phyloP scores from a whole-genome alignment of 2,113 vertebrate genomes.

The Canis aureus region DNA sequence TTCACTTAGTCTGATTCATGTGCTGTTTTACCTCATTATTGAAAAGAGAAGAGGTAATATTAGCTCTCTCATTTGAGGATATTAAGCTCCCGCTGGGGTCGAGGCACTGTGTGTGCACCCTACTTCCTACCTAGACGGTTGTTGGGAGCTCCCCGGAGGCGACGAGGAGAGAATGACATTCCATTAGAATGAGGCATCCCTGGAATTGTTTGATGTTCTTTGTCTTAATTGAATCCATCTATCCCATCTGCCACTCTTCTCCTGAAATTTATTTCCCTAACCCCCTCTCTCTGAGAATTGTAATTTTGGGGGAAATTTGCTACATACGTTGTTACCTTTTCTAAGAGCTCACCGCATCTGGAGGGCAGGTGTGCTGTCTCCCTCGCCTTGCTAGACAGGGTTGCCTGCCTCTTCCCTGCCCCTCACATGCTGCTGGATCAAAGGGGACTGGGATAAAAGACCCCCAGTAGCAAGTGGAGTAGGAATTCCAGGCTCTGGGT shows the following conservation, averaged over 20 bases:
- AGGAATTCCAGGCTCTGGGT: slow-evolving; percentile 23
- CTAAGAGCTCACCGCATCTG: slow-evolving; percentile 58
- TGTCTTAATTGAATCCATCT: slow-evolving; percentile 76
- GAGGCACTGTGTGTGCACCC: background rate
- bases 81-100: slow-evolving; percentile 18
- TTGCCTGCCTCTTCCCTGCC: slow-evolving; percentile 24
- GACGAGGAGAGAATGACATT: slow-evolving; percentile 42
- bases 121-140: slow-evolving; percentile 11
- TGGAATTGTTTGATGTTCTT: slow-evolving; percentile 72
- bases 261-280: slow-evolving; percentile 67
- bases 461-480: background rate
- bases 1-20: slow-evolving; percentile 49
- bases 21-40: background rate
- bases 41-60: slow-evolving; percentile 28
- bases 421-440: background rate
- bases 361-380: slow-evolving; percentile 56
- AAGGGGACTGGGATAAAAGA: slow-evolving; percentile 4
- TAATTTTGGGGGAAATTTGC: slow-evolving; percentile 58
- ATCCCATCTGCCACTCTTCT: slow-evolving; percentile 70
- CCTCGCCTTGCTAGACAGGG: slow-evolving; percentile 50
- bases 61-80: slow-evolving; percentile 37
- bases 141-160: slow-evolving; percentile 61
- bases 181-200: slow-evolving; percentile 63
- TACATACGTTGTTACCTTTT: slow-evolving; percentile 61
- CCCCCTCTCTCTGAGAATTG: slow-evolving; percentile 56